Percentiles rank a stretch among this genome's conserved stretches.
Evolutionary conservation across 2,888 invertebrate genomes (phyloP).

Genomic region (Heterodera filipjevi): DNA sequence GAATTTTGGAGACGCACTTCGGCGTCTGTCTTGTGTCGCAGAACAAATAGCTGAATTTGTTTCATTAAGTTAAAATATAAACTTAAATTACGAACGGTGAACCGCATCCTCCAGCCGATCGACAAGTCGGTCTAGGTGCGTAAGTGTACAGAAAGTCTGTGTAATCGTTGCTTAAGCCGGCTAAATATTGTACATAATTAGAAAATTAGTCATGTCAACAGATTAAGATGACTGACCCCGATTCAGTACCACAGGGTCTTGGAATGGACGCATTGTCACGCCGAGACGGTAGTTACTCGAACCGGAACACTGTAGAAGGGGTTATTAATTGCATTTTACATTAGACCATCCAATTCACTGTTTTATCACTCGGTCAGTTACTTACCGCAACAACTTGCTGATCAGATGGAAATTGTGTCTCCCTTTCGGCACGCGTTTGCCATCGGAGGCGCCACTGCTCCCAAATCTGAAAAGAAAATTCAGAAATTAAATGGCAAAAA

Average conservation of each 20-base stretch:
- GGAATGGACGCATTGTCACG: not conserved
- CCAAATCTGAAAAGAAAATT: not conserved
- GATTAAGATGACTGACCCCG: not conserved
- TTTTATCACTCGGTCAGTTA: no score
- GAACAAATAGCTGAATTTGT: not conserved
- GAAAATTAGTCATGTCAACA: no score
- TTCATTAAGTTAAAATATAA: not conserved
- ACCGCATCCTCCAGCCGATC: not conserved
- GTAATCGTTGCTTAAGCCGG: conserved; percentile 54
- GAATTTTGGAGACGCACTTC: not conserved
- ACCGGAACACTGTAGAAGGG: not conserved
- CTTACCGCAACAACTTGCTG: not conserved
- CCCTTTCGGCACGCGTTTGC: not conserved
- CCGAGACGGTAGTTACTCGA: not conserved
- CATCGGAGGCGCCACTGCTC: conserved; percentile 59
- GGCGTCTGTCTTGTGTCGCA: not conserved
- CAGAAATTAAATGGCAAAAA: not conserved
- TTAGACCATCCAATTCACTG: no score
- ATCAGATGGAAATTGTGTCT: not conserved
- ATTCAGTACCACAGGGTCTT: not conserved
- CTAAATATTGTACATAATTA: not conserved
- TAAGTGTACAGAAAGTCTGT: conserved; percentile 56
- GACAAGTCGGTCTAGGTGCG: conserved; percentile 50
- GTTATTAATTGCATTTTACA: no score
- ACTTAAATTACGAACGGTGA: not conserved